A percentile compares a stretch with the other conserved stretches of the same genome.
Conservation (phyloP, 2,888 invertebrate species). For the Conchocele bisecta region DNA sequence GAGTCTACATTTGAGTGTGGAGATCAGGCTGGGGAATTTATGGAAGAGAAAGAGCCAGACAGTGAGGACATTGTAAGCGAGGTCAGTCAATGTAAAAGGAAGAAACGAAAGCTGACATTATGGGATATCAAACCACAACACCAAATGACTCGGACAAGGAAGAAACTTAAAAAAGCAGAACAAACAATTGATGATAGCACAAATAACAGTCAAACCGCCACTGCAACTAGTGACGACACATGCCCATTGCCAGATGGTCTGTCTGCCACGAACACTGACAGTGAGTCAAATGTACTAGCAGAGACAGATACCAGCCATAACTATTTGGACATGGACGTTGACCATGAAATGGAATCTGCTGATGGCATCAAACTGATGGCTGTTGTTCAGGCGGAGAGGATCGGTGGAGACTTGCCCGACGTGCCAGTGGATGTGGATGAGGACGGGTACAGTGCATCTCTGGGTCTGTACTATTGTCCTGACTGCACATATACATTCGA, state of each 20-base stretch:
- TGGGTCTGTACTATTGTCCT: slow-evolving; percentile 2
- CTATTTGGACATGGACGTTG: background rate
- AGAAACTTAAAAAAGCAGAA: background rate
- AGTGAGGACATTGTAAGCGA: background rate
- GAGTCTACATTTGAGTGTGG: background rate
- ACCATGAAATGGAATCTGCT: background rate
- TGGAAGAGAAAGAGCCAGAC: background rate
- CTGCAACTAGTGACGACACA: background rate
- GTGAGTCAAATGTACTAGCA: background rate
- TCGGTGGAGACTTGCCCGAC: background rate
- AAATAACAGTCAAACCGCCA: background rate
- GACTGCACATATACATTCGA: slow-evolving; percentile 6
- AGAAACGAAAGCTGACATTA: background rate
- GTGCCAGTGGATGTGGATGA: slow-evolving; percentile 6
- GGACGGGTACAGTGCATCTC: background rate
- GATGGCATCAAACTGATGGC: background rate
- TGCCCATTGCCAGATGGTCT: background rate
- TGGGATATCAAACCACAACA: background rate
- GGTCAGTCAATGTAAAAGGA: background rate
- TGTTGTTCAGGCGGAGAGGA: background rate
- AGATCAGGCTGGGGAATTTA: background rate
- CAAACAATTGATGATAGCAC: background rate
- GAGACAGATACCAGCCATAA: background rate
- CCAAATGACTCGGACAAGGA: background rate
- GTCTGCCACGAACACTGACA: background rate